Base-by-base conservation (phyloP, 2,888 invertebrate species). In the Conomelus anceps region DNA sequence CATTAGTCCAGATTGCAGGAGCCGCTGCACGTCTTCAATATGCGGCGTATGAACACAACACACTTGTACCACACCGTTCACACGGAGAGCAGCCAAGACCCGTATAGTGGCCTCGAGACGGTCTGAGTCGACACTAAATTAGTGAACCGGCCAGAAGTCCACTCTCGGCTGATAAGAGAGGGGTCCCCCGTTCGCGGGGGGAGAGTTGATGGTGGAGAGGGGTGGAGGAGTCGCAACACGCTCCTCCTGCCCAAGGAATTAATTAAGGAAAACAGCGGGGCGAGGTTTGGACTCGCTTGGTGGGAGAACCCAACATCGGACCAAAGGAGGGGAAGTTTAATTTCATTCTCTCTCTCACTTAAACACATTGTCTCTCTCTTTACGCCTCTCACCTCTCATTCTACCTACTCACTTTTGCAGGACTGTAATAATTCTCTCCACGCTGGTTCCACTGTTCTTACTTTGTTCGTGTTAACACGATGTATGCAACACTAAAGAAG, bases 91-190 rank as follows among this genome's bases (percentile, higher is more conserved):
- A 22, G 24, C 86, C 26, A 6, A 17, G 4, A n/a, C n/a, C n/a
- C n/a, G n/a, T n/a, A n/a, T n/a, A 24, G 86, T 86, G n/a, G 24
- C 3, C 86, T 26, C 86, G 24, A 26, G 24, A 17, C 86, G 29
- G 26, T 86, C 86, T 86, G 23, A 86, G 29, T 86, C 86, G 26
- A 86, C 86, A 86, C 86, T 86, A 86, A 86, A 86, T 86, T 86
- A 86, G 24, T 22, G 86, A 20, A 26, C 24, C 86, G 26, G 86
- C 63, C n/a, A n/a, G 63, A 63, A 24, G 86, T 86, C 86, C 86
- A 86, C 86, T 86, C 26, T 23, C 22, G 86, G 86, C n/a, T 63
- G 63, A 63, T n/a, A 63, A 63, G 63, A 63, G 63, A 63, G 63
- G 63, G 63, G n/a, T 7, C n/a, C n/a, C n/a, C n/a, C n/a, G n/a